Percentiles rank a stretch among this genome's conserved stretches.
These are phyloP conservation scores for Drosophila kepulauana DNA, from an alignment of 1,140 invertebrate genomes.

Conservation along the genomic window DNA sequence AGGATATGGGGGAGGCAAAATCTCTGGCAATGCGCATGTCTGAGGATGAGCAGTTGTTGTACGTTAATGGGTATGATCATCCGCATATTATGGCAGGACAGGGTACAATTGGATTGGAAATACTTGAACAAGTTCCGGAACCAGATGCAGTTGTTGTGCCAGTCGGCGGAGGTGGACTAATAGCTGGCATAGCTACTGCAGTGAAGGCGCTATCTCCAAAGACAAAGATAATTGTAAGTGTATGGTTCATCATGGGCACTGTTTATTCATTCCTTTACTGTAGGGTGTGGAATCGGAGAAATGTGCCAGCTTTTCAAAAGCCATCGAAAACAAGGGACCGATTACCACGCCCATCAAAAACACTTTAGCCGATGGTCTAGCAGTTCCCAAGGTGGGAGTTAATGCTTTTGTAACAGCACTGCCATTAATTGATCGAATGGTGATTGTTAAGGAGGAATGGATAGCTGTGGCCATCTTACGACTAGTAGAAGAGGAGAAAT, in stretches of 20 bases:
- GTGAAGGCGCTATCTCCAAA: conserved; percentile 93
- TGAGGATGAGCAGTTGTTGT: conserved; percentile 90
- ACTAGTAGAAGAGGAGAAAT: conserved; percentile 95
- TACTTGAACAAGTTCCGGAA: conserved; percentile 92
- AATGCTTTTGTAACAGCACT: conserved; percentile 94
- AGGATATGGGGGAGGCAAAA: conserved; percentile 94
- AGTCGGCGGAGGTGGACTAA: conserved; percentile 95
- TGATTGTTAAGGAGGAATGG: conserved; percentile 93
- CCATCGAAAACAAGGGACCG: conserved; percentile 90
- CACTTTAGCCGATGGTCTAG: conserved; percentile 95
- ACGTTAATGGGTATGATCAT: conserved; percentile 94
- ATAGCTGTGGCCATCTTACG: conserved; percentile 95
- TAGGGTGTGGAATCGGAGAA: conserved; percentile 96
- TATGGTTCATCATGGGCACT: no score
- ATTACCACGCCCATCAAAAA: conserved; percentile 89
- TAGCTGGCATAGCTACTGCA: conserved; percentile 94
- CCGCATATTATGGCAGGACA: conserved; percentile 97
- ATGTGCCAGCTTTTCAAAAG: conserved; percentile 93
- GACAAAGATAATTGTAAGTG: conserved; percentile 90
- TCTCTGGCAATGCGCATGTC: conserved; percentile 90
- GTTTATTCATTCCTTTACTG: background rate
- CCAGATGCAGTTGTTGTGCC: conserved; percentile 93
- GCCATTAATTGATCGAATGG: conserved; percentile 93
- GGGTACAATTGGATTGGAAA: conserved; percentile 96
- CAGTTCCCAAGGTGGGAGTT: conserved; percentile 94